A percentile compares a stretch with the other conserved stretches of the same genome.
These are phyloP conservation scores for Papilio glaucus DNA, from an alignment of 1,140 invertebrate species.

Conservation along the genomic window DNA sequence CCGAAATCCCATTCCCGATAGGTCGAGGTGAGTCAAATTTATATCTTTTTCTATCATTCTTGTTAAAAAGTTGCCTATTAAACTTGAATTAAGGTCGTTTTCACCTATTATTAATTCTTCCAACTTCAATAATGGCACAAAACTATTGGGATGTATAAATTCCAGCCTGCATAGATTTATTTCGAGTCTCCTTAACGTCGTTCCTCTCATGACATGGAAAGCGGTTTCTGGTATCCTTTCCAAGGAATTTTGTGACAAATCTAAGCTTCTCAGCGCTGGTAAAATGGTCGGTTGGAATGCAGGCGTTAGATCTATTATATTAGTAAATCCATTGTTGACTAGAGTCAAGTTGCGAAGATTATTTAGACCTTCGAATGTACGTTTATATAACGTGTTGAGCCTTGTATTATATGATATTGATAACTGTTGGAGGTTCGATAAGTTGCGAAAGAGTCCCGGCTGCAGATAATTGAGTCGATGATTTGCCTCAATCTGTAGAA, in stretches of 20 bases:
- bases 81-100: constrained; percentile 76
- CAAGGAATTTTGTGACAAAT: constrained; percentile 74
- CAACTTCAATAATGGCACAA: constrained; percentile 76
- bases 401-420: constrained; percentile 74
- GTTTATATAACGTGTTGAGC: constrained; percentile 55
- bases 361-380: constrained; percentile 63
- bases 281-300: constrained; percentile 64
- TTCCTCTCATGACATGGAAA: constrained; percentile 66
- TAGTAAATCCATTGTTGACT: constrained; percentile 76
- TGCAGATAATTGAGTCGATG: constrained; percentile 66
- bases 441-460: constrained; percentile 64
- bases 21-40: constrained; percentile 72
- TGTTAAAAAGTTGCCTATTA: constrained; percentile 73
- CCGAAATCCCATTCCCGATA: constrained; percentile 82
- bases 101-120: constrained; percentile 77
- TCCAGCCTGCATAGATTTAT: constrained; percentile 81
- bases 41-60: constrained; percentile 64
- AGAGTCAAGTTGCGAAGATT: constrained; percentile 74
- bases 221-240: constrained; percentile 65
- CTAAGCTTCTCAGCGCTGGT: constrained; percentile 63
- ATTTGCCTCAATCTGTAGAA: constrained; percentile 73
- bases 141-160: constrained; percentile 78
- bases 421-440: constrained; percentile 62
- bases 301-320: constrained; percentile 58
- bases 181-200: constrained; percentile 66